Conservation (phyloP, 2,797 vertebrate species). For the Rhynchotus rufescens region DNA sequence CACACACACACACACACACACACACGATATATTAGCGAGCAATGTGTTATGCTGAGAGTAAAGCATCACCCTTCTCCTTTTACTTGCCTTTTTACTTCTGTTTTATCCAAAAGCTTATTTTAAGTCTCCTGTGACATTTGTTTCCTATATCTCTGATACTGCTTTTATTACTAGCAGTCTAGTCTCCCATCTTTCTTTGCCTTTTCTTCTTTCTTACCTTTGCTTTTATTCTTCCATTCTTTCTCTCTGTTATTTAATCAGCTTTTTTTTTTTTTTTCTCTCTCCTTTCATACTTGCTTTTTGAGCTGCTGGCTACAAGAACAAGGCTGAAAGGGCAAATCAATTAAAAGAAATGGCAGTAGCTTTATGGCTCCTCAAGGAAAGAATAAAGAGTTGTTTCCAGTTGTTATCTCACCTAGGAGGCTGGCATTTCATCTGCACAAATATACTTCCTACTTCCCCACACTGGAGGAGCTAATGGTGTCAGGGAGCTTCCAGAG, state of each 20-base stretch:
- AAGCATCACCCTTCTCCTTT: neutral
- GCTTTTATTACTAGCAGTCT: neutral
- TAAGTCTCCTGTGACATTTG: neutral
- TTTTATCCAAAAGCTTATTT: neutral
- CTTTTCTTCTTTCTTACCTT: neutral
- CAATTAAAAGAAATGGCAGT: constrained; percentile 41
- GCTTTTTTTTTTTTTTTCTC: neutral
- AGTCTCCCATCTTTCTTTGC: neutral
- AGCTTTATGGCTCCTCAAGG: constrained; percentile 12
- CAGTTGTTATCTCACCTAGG: neutral
- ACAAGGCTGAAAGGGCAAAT: constrained; percentile 47
- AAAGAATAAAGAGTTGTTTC: neutral
- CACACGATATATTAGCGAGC: neutral
- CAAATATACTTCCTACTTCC: neutral
- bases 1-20: neutral
- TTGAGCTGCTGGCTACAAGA: constrained; percentile 13
- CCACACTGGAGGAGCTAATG: neutral
- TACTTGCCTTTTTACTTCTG: neutral
- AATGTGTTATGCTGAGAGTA: neutral
- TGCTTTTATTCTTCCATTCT: neutral
- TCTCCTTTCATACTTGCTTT: neutral
- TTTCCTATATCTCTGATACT: neutral
- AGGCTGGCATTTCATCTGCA: neutral
- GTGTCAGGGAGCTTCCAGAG: neutral
- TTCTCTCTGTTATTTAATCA: neutral